These are phyloP conservation scores for Automeris io DNA, from an alignment of 2,888 invertebrate species.

Conservation along the genomic window DNA sequence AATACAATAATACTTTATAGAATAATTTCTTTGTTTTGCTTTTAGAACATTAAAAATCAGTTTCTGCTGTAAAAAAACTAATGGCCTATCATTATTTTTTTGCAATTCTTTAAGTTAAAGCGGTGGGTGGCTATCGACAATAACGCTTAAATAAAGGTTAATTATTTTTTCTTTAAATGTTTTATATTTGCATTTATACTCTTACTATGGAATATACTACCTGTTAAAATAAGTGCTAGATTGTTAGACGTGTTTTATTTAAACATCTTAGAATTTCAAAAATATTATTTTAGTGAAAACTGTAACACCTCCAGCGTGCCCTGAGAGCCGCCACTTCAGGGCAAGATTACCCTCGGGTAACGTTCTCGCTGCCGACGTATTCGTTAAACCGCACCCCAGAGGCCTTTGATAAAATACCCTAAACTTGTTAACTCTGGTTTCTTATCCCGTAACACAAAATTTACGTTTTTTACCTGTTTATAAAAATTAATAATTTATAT, in stretches of 20 bases:
- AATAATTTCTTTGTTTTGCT: too few species aligned
- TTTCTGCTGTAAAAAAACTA: too few species aligned
- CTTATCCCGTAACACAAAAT: conserved; percentile 10
- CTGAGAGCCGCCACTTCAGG: conserved; percentile 26
- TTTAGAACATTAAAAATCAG: too few species aligned
- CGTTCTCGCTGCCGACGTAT: conserved; percentile 31
- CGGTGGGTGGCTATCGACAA: too few species aligned
- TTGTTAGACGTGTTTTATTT: not conserved
- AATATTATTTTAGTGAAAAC: conserved; percentile 22
- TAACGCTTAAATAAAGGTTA: too few species aligned
- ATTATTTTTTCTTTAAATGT: too few species aligned
- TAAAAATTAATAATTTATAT: too few species aligned
- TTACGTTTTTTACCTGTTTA: conserved; percentile 11
- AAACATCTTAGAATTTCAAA: conserved; percentile 9
- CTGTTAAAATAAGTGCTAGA: not conserved
- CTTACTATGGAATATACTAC: not conserved
- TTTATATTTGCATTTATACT: not conserved
- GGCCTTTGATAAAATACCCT: conserved; percentile 18
- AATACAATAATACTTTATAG: too few species aligned
- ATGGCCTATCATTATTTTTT: too few species aligned
- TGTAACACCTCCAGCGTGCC: conserved; percentile 22
- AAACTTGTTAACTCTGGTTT: conserved; percentile 6
- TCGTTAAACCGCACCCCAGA: conserved; percentile 28
- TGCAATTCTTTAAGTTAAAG: too few species aligned
- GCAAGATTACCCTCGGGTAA: conserved; percentile 37